Base-by-base conservation (phyloP, 1,140 invertebrate species). In the Drosophila lini region DNA sequence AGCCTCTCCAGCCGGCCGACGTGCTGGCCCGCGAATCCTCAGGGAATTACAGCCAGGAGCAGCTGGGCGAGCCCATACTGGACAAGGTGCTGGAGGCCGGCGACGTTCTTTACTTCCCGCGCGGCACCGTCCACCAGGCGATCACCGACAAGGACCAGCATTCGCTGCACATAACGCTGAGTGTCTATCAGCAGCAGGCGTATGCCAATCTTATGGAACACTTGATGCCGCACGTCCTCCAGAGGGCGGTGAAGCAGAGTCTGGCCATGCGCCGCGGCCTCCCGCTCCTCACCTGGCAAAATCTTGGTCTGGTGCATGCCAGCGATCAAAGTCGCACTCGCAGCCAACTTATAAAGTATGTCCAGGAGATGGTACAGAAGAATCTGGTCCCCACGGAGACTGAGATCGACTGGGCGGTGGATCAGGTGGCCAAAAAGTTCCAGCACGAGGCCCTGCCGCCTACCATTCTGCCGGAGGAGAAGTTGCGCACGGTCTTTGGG, bases 91-190 rank as follows among this genome's bases (percentile, higher is more conserved):
- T 99, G 38, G 94, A 97, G 78, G 94, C 97, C 19, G 98, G 98
- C 1, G 98, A 99, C 92, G 89, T 99, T 57, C 93, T 99, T 1
- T 99, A 99, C 92, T 96, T 97, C 81, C 98, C 98, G 13, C 93
- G 98, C 50, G 98, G 98, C 9, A 96, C 95, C 34, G 98, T 99
- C 70, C 98, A 99, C 93, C 98, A 99, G 93, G 98, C 95, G 4
- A 92, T 94, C 57, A 96, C 97, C 15, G 93, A 96, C 59, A 94
- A 95, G 47, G 93, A 94, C 5, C 91, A 94, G 40, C 97, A 99
- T 93, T 99, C 98, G 15, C 93, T 99, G 2, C 98, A 99, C 92
- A 95, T 99, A 1, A 99, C 98, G 0, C 92, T 99, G 3, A 99
- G 98, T 25, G 95, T 96, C 65, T 98, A 97, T 91, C 98, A 99